phyloP scores from a whole-genome alignment of 2,888 invertebrate genomes.

The Monoplex corrugatus region DNA sequence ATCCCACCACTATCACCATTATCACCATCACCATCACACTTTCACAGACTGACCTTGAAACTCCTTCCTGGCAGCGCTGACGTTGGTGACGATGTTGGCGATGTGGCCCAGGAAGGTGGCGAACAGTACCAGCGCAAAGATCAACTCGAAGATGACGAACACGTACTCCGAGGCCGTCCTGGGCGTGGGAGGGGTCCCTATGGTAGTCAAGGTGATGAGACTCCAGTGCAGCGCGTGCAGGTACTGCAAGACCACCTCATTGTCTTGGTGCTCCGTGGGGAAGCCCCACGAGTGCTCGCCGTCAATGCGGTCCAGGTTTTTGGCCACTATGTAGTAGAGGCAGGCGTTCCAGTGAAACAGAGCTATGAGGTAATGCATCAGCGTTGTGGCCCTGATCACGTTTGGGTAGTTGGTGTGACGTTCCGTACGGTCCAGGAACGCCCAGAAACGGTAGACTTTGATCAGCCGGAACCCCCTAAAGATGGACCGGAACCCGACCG shows the following conservation, averaged over 20 bases:
- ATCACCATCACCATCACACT: neutral
- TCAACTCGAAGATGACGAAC: slow-evolving; percentile 95
- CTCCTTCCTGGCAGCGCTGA: slow-evolving; percentile 97
- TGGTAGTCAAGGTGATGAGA: slow-evolving; percentile 96
- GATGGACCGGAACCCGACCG: slow-evolving; percentile 96
- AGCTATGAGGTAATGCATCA: slow-evolving; percentile 94
- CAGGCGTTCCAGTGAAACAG: slow-evolving; percentile 99
- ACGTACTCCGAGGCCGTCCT: slow-evolving; percentile 96
- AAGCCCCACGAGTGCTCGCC: slow-evolving; percentile 68
- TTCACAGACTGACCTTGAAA: slow-evolving; percentile 92
- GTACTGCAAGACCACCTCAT: slow-evolving; percentile 88
- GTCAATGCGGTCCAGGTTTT: slow-evolving; percentile 84
- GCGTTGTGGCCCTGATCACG: slow-evolving; percentile 85
- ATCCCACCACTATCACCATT: no score
- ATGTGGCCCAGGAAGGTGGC: slow-evolving; percentile 98
- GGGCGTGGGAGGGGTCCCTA: slow-evolving; percentile 95
- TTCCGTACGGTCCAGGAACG: slow-evolving; percentile 98
- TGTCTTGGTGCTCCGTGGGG: slow-evolving; percentile 71
- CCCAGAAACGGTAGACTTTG: slow-evolving; percentile 99
- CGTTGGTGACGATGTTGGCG: slow-evolving; percentile 98
- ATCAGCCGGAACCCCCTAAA: slow-evolving; percentile 96
- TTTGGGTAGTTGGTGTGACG: slow-evolving; percentile 99
- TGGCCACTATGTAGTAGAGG: slow-evolving; percentile 91
- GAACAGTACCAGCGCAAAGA: slow-evolving; percentile 96
- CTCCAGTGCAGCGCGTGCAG: slow-evolving; percentile 99